Evolutionary conservation across 2,888 invertebrate genomes (phyloP).

Genomic region (Phalangium opilio): DNA sequence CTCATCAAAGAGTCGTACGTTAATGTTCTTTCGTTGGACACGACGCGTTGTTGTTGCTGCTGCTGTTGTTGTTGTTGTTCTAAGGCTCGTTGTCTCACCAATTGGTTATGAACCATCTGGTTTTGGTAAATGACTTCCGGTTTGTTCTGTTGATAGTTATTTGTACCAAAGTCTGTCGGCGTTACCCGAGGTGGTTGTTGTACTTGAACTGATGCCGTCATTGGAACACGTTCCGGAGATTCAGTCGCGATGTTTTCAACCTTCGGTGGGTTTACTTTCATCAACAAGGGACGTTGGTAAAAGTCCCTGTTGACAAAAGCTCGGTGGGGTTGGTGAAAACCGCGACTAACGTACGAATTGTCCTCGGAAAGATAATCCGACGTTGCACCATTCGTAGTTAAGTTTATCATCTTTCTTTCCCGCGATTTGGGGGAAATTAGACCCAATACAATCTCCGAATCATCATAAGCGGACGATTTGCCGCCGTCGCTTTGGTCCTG

Average conservation of each 20-base stretch:
- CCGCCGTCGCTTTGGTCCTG: slow-evolving; percentile 9
- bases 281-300: slow-evolving; percentile 15
- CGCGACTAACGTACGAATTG: slow-evolving; percentile 8
- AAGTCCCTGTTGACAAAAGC: slow-evolving; percentile 18
- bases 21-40: no score
- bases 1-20: no score
- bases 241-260: background rate
- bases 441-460: slow-evolving; percentile 11
- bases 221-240: background rate
- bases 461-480: slow-evolving; percentile 11
- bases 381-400: background rate
- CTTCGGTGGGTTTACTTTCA: slow-evolving; percentile 20
- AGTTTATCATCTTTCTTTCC: slow-evolving; percentile 6
- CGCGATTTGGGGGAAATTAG: slow-evolving; percentile 9
- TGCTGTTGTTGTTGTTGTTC: no score
- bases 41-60: no score
- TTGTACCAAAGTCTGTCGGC: no score
- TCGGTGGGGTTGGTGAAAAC: slow-evolving; percentile 19
- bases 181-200: no score
- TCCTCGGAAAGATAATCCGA: slow-evolving; percentile 3
- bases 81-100: no score
- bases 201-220: background rate
- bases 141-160: no score
- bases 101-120: no score
- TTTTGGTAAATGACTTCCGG: no score